Percentiles rank a stretch among this genome's conserved stretches.
phyloP scores from a whole-genome alignment of 1,140 invertebrate genomes.

The Lepidurus packardi region DNA sequence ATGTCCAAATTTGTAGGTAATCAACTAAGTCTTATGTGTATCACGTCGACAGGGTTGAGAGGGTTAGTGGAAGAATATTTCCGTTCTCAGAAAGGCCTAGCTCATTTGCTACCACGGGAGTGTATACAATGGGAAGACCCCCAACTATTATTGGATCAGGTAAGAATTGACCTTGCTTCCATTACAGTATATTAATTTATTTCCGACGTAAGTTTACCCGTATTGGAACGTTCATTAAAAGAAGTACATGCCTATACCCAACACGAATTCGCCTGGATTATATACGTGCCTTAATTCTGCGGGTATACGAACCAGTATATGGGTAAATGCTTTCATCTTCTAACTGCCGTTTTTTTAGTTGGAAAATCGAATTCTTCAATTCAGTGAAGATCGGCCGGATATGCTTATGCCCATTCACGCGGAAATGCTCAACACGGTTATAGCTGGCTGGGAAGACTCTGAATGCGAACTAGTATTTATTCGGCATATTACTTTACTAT shows the following conservation, averaged over 20 bases:
- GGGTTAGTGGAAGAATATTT: slow-evolving; percentile 2
- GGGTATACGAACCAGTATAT: neutral
- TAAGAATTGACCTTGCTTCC: neutral
- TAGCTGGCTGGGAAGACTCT: neutral
- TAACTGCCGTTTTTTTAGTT: neutral
- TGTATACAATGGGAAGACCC: neutral
- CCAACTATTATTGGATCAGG: neutral
- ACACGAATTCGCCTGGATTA: neutral
- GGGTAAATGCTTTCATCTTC: neutral
- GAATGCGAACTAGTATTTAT: neutral
- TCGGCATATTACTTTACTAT: neutral
- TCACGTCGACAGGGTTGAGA: neutral
- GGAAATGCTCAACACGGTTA: neutral
- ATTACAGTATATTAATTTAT: neutral
- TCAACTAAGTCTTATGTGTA: neutral
- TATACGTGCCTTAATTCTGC: neutral
- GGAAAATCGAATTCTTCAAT: neutral
- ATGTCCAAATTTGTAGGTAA: neutral
- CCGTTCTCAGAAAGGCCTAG: neutral
- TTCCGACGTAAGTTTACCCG: neutral
- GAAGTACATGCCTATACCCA: neutral
- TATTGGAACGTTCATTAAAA: neutral
- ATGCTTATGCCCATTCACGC: neutral
- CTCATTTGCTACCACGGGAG: neutral
- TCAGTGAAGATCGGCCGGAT: neutral